Evolutionary conservation across 2,113 vertebrate genomes (phyloP).

Genomic region (Nerophis ophidion): DNA sequence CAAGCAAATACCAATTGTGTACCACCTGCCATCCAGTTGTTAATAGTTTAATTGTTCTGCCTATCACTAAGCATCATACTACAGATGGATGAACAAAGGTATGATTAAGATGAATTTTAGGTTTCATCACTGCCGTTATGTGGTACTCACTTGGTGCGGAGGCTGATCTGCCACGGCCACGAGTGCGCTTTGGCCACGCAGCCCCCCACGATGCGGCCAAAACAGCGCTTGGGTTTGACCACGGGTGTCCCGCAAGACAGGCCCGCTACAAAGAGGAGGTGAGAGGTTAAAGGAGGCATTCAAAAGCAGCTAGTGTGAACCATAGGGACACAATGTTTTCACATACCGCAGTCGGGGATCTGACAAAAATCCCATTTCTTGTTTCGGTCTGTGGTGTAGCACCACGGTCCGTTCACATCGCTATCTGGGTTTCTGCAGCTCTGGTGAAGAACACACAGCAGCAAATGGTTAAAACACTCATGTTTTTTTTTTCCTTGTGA

Average conservation of each 20-base stretch:
- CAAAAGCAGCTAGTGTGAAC: background rate
- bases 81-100: no score
- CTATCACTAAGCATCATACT: no score
- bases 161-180: conserved; percentile 97
- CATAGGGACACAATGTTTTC: background rate
- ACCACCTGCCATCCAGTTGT: no score
- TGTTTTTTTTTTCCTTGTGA: no score
- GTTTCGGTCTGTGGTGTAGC: conserved; percentile 80
- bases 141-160: conserved; percentile 76
- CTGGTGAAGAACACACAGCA: conserved; percentile 50
- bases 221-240: conserved; percentile 76
- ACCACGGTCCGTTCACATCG: conserved; percentile 92
- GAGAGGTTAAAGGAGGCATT: background rate
- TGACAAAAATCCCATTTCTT: conserved; percentile 90
- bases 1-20: no score
- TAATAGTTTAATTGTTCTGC: no score
- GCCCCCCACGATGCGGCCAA: conserved; percentile 89
- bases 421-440: conserved; percentile 91
- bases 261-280: conserved; percentile 26
- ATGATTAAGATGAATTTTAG: no score
- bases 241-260: conserved; percentile 78
- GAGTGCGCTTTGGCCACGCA: conserved; percentile 81
- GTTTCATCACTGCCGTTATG: no score
- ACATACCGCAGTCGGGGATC: conserved; percentile 82
- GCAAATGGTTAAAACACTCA: background rate